Percentiles rank a stretch among this genome's conserved stretches.
Evolutionary conservation across 2,888 invertebrate species (phyloP).

Genomic region (Polydrusus tereticollis): DNA sequence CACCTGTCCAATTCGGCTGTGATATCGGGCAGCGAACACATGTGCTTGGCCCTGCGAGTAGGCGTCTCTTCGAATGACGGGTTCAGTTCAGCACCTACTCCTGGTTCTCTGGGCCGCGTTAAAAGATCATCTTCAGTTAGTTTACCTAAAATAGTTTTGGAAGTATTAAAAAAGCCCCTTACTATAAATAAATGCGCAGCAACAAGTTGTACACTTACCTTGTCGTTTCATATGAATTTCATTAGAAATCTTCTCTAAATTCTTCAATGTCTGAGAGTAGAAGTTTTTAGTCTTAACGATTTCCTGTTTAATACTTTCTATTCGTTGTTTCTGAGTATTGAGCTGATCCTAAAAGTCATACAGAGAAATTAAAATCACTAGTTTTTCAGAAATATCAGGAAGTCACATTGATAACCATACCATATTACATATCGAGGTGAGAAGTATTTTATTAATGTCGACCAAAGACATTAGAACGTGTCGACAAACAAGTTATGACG

Average conservation of each 20-base stretch:
- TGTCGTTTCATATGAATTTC: slow-evolving; percentile 85
- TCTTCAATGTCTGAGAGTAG: slow-evolving; percentile 85
- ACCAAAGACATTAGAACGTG: too few species aligned
- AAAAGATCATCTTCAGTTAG: slow-evolving; percentile 65
- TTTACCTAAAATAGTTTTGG: slow-evolving; percentile 41
- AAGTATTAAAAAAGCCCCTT: not conserved
- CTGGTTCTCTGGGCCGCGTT: slow-evolving; percentile 74
- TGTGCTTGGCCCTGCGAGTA: slow-evolving; percentile 36
- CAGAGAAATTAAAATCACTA: not conserved
- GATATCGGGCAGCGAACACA: slow-evolving; percentile 67
- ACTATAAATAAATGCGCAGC: not conserved
- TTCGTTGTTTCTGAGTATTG: slow-evolving; percentile 86
- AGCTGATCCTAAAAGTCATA: slow-evolving; percentile 75
- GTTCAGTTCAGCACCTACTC: slow-evolving; percentile 74
- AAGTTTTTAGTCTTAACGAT: slow-evolving; percentile 84
- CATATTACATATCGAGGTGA: too few species aligned
- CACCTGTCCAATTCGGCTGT: slow-evolving; percentile 73
- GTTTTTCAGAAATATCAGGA: too few species aligned
- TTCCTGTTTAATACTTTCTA: slow-evolving; percentile 83
- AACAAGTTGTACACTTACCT: slow-evolving; percentile 32
- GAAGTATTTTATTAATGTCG: too few species aligned
- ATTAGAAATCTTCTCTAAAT: slow-evolving; percentile 91
- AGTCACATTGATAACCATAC: too few species aligned
- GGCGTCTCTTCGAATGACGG: slow-evolving; percentile 60
- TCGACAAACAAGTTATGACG: too few species aligned